Conservation (phyloP, 2,797 vertebrate genomes). For the Mus caroli region DNA sequence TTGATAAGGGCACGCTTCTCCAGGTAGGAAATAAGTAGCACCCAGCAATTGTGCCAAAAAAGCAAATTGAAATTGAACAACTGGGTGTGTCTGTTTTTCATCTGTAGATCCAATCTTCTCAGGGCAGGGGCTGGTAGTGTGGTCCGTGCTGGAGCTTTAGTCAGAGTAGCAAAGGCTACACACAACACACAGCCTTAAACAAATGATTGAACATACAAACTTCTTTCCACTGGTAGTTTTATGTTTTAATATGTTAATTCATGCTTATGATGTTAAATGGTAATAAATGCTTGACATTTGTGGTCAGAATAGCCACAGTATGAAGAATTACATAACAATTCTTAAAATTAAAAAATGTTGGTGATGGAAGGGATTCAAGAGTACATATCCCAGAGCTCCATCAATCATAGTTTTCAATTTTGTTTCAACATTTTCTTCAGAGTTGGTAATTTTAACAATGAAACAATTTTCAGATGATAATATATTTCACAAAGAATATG, state of each 20-base stretch:
- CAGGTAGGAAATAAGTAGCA: not conserved
- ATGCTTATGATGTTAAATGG: constrained; percentile 1
- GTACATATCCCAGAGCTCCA: not conserved
- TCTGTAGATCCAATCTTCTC: not conserved
- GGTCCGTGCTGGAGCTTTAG: not conserved
- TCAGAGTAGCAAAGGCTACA: not conserved
- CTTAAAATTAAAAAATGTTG: constrained; percentile 41
- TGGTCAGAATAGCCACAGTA: not conserved
- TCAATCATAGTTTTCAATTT: constrained; percentile 55
- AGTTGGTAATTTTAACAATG: constrained; percentile 45
- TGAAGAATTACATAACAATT: constrained; percentile 41
- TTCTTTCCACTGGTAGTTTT: constrained; percentile 42
- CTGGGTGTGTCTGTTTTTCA: not conserved
- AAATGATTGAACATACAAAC: not conserved
- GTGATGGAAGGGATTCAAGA: constrained; percentile 9
- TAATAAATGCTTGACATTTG: constrained; percentile 28
- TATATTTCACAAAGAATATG: constrained; percentile 26
- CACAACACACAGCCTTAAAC: not conserved
- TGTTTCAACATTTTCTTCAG: constrained; percentile 42
- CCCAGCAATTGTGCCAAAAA: not conserved
- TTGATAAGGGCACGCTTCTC: not conserved
- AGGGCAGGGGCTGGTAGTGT: not conserved
- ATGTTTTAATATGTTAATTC: constrained; percentile 39
- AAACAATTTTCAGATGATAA: constrained; percentile 33
- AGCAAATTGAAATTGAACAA: not conserved